These are phyloP conservation scores for Rhyacophila brunnea DNA, from an alignment of 1,140 invertebrate species.

Conservation along the genomic window DNA sequence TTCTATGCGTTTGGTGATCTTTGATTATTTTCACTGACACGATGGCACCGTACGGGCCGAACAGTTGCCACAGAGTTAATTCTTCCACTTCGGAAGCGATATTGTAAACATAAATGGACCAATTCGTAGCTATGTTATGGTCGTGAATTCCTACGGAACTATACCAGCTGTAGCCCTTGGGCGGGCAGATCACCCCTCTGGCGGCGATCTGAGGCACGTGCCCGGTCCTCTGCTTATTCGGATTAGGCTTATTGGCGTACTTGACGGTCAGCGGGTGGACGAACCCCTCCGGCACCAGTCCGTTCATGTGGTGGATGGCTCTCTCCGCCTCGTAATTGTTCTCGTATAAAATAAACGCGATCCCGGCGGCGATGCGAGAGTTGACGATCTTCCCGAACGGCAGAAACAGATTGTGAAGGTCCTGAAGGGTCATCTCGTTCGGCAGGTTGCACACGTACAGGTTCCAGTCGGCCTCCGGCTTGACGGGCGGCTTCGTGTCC, in stretches of 20 bases:
- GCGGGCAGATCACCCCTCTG: slow-evolving; percentile 13
- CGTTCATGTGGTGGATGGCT: slow-evolving; percentile 53
- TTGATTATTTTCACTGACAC: slow-evolving; percentile 98
- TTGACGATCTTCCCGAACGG: slow-evolving; percentile 56
- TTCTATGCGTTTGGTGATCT: slow-evolving; percentile 97
- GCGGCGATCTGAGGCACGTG: background rate
- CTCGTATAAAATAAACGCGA: slow-evolving; percentile 54
- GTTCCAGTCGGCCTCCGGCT: slow-evolving; percentile 56
- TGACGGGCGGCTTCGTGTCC: slow-evolving; percentile 50
- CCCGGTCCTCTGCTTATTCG: slow-evolving; percentile 39
- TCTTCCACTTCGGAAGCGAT: slow-evolving; percentile 97
- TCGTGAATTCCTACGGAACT: slow-evolving; percentile 58
- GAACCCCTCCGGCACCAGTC: slow-evolving; percentile 50
- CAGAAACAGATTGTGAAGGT: slow-evolving; percentile 54
- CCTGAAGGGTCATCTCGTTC: slow-evolving; percentile 55
- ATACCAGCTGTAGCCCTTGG: slow-evolving; percentile 38
- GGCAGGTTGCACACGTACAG: slow-evolving; percentile 56
- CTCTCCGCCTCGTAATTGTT: slow-evolving; percentile 53
- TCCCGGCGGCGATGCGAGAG: slow-evolving; percentile 53
- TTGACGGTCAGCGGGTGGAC: slow-evolving; percentile 55
- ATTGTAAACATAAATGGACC: slow-evolving; percentile 99
- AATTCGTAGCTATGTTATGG: slow-evolving; percentile 63
- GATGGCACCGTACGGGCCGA: slow-evolving; percentile 98
- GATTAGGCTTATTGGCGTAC: slow-evolving; percentile 56
- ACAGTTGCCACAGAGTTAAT: slow-evolving; percentile 96